Evolutionary conservation across 2,113 vertebrate genomes (phyloP).

Genomic region (Naja naja): DNA sequence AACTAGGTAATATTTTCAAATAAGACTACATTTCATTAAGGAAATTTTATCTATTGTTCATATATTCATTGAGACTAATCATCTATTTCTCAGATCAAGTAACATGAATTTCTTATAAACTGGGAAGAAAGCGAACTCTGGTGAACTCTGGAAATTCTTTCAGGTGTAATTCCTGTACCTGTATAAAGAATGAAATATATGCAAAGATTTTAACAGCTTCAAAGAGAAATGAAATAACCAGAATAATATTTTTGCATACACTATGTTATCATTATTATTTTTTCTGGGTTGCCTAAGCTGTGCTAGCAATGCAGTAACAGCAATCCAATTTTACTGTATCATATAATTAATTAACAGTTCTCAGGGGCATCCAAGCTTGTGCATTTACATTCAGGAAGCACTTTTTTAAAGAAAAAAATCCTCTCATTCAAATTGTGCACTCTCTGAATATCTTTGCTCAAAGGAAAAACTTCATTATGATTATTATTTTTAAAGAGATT

Average conservation of each 20-base stretch:
- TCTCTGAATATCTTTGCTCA: conserved; percentile 33
- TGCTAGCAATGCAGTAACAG: conserved; percentile 22
- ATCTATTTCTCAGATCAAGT: not conserved
- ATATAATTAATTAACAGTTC: conserved; percentile 44
- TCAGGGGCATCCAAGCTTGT: not conserved
- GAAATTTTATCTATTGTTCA: not conserved
- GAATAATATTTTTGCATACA: conserved; percentile 10
- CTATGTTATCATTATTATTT: not conserved
- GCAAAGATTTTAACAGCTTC: not conserved
- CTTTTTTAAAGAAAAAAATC: conserved; percentile 3
- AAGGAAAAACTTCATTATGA: conserved; percentile 21
- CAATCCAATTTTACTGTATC: not conserved
- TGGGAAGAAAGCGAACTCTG: not conserved
- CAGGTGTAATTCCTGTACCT: not conserved
- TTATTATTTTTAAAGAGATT: not conserved
- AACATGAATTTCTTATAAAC: not conserved
- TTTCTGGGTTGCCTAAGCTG: not conserved
- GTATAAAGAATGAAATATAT: not conserved
- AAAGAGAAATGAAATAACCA: conserved; percentile 18
- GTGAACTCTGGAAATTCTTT: not conserved
- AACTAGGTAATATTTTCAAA: not conserved
- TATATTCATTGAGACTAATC: not conserved
- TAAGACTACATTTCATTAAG: not conserved
- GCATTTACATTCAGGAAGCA: conserved; percentile 8
- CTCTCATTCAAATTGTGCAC: conserved; percentile 24